Evolutionary conservation across 2,113 vertebrate genomes (phyloP), one percentile per base, ranked within the genome.

Genomic region (Oncorhynchus masou): DNA sequence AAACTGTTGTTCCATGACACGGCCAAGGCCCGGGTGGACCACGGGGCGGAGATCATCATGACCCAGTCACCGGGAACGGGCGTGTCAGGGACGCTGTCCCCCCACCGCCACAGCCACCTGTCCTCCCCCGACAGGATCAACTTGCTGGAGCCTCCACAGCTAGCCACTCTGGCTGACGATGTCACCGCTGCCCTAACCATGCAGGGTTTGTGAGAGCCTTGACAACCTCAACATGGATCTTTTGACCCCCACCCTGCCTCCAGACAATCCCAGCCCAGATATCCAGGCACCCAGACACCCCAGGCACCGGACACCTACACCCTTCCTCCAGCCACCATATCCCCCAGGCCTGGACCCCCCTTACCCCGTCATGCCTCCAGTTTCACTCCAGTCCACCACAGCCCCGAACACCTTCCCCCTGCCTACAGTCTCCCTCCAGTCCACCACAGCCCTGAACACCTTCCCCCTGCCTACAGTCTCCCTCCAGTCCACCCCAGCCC

Each of bases 61-160:
- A 93, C 94, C 0, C 96, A 96, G 90, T 97, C 97, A 0, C 95
- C 95, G 0, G 94, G 94, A 82, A 86, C 91, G 0, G 94, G 94
- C 81, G 85, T 91, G 81, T 99, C 96, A 20, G 96, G 95, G 3
- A 89, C 94, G 62, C 93, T 92, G 15, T 98, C 97, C 0, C 98
- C 97, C 0, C 95, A 95, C 24, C 93, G 94, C 39, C 95, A 95
- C 89, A 98, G 97, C 94, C 97, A 99, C 0, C 95, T 98, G 80
- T 99, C 97, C 0, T 99, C 98, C 70, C 97, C 97, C 2, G 96
- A 97, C 86, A 99, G 97, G 86, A 95, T 99, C 93, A 98, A 99
- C 93, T 91, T 98, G 88, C 93, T 95, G 12, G 98, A 99, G 77
- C 98, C 97, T 0, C 97, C 97, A 54, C 96, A 97, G 93, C 94